These are phyloP conservation scores for Hemaris fuciformis DNA, from an alignment of 2,888 invertebrate species.

Conservation along the genomic window DNA sequence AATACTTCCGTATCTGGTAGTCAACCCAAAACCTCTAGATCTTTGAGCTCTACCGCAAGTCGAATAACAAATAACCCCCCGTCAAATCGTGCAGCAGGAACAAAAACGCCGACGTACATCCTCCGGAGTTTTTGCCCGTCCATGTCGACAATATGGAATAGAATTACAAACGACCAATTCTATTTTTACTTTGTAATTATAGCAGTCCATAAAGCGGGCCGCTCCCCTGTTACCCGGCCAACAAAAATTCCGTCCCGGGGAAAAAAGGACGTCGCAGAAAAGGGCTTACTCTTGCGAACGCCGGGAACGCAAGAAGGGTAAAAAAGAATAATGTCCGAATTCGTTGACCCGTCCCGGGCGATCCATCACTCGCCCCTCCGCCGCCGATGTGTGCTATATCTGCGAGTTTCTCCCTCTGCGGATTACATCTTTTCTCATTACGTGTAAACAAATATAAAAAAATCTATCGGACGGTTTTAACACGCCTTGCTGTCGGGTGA, in stretches of 20 bases:
- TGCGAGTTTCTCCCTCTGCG: conserved; percentile 67
- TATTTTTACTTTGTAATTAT: conserved; percentile 81
- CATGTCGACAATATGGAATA: conserved; percentile 61
- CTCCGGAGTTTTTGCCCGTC: conserved; percentile 40
- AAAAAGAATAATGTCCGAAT: conserved; percentile 83
- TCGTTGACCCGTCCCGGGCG: conserved; percentile 82
- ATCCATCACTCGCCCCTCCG: conserved; percentile 79
- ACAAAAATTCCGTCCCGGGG: conserved; percentile 69
- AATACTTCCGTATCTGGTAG: no score
- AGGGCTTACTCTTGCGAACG: conserved; percentile 79
- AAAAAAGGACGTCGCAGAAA: conserved; percentile 79
- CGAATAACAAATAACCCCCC: not conserved
- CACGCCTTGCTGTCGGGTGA: no score
- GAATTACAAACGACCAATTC: conserved; percentile 73
- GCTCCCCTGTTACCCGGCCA: conserved; percentile 48
- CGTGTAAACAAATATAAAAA: conserved; percentile 10
- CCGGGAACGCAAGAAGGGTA: conserved; percentile 78
- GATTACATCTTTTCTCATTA: conserved; percentile 59
- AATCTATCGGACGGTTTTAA: not conserved
- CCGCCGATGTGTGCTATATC: conserved; percentile 69
- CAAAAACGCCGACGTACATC: conserved; percentile 30
- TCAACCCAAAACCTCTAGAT: no score
- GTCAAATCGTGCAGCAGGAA: conserved; percentile 12
- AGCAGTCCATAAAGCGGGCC: conserved; percentile 76
- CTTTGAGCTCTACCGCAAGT: not conserved